phyloP scores from a whole-genome alignment of 1,140 invertebrate species.

The Drosophila teissieri region DNA sequence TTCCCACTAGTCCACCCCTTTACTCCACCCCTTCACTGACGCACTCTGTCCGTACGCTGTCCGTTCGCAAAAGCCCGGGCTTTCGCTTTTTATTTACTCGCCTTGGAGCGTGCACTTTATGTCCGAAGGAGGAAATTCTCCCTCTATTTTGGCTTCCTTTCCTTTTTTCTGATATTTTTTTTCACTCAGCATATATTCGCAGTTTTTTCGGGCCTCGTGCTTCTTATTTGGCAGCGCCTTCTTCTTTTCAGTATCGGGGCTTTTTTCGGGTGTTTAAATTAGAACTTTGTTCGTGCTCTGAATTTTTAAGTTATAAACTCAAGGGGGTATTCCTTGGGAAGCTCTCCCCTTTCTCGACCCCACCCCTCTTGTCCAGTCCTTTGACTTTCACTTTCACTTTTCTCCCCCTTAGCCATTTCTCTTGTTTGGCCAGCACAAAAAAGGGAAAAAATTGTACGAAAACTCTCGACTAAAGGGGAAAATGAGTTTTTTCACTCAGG shows the following conservation, averaged over 20 bases:
- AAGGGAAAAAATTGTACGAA: constrained; percentile 55
- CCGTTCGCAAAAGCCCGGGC: constrained; percentile 35
- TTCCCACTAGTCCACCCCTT: constrained; percentile 67
- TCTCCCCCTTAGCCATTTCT: constrained; percentile 15
- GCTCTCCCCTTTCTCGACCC: neutral
- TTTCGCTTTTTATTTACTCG: constrained; percentile 58
- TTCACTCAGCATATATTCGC: constrained; percentile 39
- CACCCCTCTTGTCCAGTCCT: constrained; percentile 32
- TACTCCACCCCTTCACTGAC: constrained; percentile 66
- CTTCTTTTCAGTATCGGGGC: constrained; percentile 15
- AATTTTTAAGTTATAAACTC: constrained; percentile 83
- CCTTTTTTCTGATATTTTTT: constrained; percentile 9
- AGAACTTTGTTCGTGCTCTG: constrained; percentile 83
- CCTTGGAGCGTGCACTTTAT: constrained; percentile 60
- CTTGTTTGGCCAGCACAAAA: constrained; percentile 23
- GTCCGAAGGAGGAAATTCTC: constrained; percentile 39
- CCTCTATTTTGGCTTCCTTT: constrained; percentile 25
- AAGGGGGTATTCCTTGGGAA: constrained; percentile 65
- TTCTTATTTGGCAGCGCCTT: neutral
- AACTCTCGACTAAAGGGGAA: constrained; percentile 54
- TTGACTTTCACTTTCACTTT: constrained; percentile 43
- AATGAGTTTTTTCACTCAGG: constrained; percentile 63
- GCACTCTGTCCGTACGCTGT: constrained; percentile 10
- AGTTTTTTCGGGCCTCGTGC: constrained; percentile 19
- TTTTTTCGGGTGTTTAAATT: constrained; percentile 75